Percentiles rank a stretch among this genome's conserved stretches.
These are phyloP conservation scores for Sinocyclocheilus anophthalmus DNA, from an alignment of 2,113 vertebrate species.

Conservation along the genomic window DNA sequence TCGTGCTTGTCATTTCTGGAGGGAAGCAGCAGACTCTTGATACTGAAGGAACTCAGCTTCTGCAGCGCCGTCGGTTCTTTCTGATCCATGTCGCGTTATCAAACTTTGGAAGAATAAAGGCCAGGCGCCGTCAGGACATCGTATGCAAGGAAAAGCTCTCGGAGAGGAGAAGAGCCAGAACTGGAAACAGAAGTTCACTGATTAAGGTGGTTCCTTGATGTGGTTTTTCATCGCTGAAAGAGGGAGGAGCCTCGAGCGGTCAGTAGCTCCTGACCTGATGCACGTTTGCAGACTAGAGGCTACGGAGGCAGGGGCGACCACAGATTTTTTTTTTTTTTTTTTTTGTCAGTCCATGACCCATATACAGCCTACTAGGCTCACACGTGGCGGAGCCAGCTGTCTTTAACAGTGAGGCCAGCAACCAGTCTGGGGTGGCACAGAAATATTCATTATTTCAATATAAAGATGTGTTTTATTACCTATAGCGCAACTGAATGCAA, in stretches of 20 bases:
- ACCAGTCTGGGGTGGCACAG: no score
- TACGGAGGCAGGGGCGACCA: no score
- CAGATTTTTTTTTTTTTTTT: no score
- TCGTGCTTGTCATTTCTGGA: slow-evolving; percentile 67
- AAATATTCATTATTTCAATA: no score
- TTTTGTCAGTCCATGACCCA: no score
- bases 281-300: background rate
- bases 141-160: background rate
- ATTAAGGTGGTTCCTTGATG: slow-evolving; percentile 73
- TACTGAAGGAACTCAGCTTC: slow-evolving; percentile 79
- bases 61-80: slow-evolving; percentile 72
- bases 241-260: slow-evolving; percentile 62
- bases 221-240: slow-evolving; percentile 56
- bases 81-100: slow-evolving; percentile 71
- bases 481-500: no score
- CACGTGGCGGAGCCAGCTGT: no score
- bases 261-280: background rate
- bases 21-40: slow-evolving; percentile 80
- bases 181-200: slow-evolving; percentile 69
- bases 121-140: slow-evolving; percentile 57
- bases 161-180: slow-evolving; percentile 8
- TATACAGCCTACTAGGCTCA: no score
- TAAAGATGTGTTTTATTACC: no score
- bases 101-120: slow-evolving; percentile 15
- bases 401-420: no score